These are phyloP conservation scores for Maccullochella peelii DNA, from an alignment of 2,113 vertebrate genomes.

Conservation along the genomic window DNA sequence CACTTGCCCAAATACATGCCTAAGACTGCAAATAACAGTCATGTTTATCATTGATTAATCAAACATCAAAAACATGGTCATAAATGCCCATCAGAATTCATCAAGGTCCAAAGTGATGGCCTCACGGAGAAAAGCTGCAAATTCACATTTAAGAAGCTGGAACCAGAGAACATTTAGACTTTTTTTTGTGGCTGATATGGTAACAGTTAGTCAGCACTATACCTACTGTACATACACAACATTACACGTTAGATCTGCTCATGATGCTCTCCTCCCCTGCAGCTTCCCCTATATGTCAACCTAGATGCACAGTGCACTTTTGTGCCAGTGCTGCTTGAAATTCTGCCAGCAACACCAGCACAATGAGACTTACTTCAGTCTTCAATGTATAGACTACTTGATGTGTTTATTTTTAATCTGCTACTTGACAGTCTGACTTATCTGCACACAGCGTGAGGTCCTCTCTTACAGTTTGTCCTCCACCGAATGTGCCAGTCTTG, in stretches of 20 bases:
- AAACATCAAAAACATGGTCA: background rate
- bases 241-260: background rate
- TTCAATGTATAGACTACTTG: background rate
- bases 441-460: conserved; percentile 23
- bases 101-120: background rate
- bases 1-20: background rate
- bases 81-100: background rate
- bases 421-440: conserved; percentile 19
- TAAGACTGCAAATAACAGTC: background rate
- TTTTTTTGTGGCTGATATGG: background rate
- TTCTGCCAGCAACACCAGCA: conserved; percentile 40
- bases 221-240: conserved; percentile 9
- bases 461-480: conserved; percentile 20
- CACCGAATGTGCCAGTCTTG: conserved; percentile 21
- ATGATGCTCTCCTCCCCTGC: conserved; percentile 18
- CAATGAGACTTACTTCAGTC: background rate
- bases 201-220: conserved; percentile 3
- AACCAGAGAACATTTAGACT: background rate
- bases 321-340: conserved; percentile 44
- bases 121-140: too few relatives aligned
- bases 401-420: conserved; percentile 37
- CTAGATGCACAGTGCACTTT: conserved; percentile 33
- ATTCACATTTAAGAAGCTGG: background rate
- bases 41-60: background rate
- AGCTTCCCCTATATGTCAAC: conserved; percentile 39